A percentile compares a stretch with the other conserved stretches of the same genome.
These are phyloP conservation scores for Tenrec ecaudatus DNA, from an alignment of 2,113 vertebrate genomes.

Conservation along the genomic window DNA sequence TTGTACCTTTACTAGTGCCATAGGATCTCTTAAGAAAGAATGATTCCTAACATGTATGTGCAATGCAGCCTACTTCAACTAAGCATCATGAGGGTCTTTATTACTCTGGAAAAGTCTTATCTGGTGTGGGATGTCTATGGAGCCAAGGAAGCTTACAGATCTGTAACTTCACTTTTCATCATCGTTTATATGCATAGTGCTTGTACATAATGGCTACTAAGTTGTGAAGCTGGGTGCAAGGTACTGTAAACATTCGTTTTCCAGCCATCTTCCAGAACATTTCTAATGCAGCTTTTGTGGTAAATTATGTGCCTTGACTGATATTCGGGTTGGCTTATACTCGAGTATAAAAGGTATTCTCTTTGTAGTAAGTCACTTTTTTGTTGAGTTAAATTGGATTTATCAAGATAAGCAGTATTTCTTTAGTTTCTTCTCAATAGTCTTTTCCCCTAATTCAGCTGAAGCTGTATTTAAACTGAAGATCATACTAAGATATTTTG, in stretches of 20 bases:
- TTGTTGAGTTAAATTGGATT: conserved; percentile 12
- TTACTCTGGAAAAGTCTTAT: not conserved
- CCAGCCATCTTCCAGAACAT: too few species aligned
- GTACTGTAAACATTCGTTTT: too few species aligned
- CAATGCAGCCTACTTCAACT: not conserved
- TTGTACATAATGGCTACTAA: not conserved
- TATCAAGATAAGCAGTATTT: not conserved
- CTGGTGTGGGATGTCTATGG: not conserved
- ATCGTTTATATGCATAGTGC: not conserved
- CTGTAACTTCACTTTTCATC: not conserved
- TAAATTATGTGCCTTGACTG: too few species aligned
- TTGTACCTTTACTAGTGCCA: conserved; percentile 43
- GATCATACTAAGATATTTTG: conserved; percentile 18
- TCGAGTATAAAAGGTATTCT: not conserved
- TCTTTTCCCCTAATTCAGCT: not conserved
- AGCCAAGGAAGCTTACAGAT: not conserved
- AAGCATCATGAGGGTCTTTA: not conserved
- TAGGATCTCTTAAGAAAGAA: not conserved
- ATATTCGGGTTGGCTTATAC: too few species aligned
- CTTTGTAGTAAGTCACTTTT: not conserved
- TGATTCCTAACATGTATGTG: not conserved
- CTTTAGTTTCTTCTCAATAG: not conserved
- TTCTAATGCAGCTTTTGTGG: too few species aligned
- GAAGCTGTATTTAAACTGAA: not conserved
- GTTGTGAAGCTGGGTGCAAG: not conserved